Percentiles rank a stretch among this genome's conserved stretches.
Evolutionary conservation across 2,888 invertebrate species (phyloP).

Genomic region (Apotomis capreana): DNA sequence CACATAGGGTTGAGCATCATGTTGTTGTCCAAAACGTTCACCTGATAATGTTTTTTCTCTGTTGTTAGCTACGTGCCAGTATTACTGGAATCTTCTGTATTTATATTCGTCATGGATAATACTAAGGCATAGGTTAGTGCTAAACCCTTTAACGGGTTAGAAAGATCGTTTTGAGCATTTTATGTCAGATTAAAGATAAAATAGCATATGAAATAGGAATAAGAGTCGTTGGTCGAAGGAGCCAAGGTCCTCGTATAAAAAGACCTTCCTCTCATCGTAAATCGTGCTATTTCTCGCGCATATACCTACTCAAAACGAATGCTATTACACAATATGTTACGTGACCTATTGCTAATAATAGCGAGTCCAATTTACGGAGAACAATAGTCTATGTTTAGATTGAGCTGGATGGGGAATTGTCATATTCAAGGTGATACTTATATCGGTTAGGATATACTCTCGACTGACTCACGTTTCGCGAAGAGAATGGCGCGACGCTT

Average conservation of each 20-base stretch:
- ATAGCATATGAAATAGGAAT: too few species aligned
- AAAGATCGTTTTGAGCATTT: too few species aligned
- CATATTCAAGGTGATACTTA: conserved; percentile 34
- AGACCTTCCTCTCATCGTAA: conserved; percentile 23
- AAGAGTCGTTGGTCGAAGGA: not conserved
- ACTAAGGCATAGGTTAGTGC: too few species aligned
- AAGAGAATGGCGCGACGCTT: not conserved
- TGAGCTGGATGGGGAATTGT: conserved; percentile 26
- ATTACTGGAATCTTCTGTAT: too few species aligned
- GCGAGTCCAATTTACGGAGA: conserved; percentile 33
- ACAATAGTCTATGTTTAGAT: conserved; percentile 37
- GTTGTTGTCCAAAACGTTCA: too few species aligned
- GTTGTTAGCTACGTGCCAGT: too few species aligned
- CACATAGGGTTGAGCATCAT: too few species aligned
- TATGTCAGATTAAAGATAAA: too few species aligned
- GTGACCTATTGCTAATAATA: conserved; percentile 40
- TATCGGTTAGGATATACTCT: not conserved
- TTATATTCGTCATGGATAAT: too few species aligned
- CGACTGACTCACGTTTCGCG: not conserved
- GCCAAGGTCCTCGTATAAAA: conserved; percentile 6
- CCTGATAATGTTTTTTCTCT: too few species aligned
- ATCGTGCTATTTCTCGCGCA: conserved; percentile 18
- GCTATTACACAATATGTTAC: conserved; percentile 36
- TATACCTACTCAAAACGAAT: conserved; percentile 19
- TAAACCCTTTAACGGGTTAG: too few species aligned